Conservation (phyloP, 92 coral and sea anemone genomes). For the Micromussa lordhowensis region DNA sequence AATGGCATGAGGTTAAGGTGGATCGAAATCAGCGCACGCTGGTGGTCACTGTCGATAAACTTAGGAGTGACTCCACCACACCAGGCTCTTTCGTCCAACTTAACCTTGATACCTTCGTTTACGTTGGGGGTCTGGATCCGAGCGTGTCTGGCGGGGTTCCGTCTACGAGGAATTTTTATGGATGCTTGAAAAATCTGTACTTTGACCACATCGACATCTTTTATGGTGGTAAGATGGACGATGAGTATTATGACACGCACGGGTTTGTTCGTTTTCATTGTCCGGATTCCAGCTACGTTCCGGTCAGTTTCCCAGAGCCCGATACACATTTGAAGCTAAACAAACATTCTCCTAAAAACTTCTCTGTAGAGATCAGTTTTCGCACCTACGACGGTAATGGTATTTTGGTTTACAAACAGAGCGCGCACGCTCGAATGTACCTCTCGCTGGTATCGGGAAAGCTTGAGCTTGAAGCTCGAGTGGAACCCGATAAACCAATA, state of each 20-base stretch:
- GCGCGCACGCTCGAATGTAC: constrained; percentile 65
- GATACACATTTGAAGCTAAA: constrained; percentile 66
- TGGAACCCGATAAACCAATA: constrained; percentile 74
- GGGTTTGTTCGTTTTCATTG: constrained; percentile 68
- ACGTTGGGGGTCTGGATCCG: constrained; percentile 86
- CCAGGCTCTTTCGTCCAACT: constrained; percentile 68
- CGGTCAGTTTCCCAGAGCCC: constrained; percentile 76
- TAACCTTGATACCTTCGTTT: constrained; percentile 76
- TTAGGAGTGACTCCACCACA: constrained; percentile 37
- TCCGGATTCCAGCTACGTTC: constrained; percentile 59
- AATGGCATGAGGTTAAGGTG: constrained; percentile 82
- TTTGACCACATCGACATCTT: constrained; percentile 76
- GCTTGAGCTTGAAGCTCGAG: constrained; percentile 73
- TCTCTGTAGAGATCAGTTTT: constrained; percentile 77
- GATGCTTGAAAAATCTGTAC: constrained; percentile 81
- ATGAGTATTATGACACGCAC: constrained; percentile 43
- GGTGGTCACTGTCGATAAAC: constrained; percentile 36
- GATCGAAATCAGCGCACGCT: constrained; percentile 52
- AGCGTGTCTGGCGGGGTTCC: constrained; percentile 61
- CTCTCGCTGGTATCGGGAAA: constrained; percentile 71
- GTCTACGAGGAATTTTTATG: constrained; percentile 71
- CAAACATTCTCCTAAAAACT: constrained; percentile 61
- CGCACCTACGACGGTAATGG: constrained; percentile 85
- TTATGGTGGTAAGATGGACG: constrained; percentile 59
- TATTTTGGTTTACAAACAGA: constrained; percentile 72